These are phyloP conservation scores for Sisor rabdophorus DNA, from an alignment of 2,113 vertebrate genomes.

Conservation along the genomic window DNA sequence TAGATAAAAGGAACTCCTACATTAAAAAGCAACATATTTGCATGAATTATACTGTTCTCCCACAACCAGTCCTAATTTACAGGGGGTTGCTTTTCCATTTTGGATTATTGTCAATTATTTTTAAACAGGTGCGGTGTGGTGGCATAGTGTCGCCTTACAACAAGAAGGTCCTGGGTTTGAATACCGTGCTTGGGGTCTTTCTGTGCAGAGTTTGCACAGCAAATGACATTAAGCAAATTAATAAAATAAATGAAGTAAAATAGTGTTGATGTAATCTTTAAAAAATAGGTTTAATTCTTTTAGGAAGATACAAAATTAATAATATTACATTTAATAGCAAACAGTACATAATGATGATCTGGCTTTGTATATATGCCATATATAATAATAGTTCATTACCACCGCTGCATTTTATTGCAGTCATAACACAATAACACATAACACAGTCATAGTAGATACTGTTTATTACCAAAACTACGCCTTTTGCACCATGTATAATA, in stretches of 20 bases:
- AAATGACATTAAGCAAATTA: not conserved
- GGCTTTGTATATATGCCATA: not conserved
- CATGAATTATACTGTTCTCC: not conserved
- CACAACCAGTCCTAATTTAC: not conserved
- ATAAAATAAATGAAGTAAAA: not conserved
- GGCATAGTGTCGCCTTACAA: too few species aligned
- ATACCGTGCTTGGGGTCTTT: too few species aligned
- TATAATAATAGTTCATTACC: not conserved
- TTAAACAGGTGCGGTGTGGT: too few species aligned
- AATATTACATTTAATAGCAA: too few species aligned
- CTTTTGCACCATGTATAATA: not conserved
- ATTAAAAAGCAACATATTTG: not conserved
- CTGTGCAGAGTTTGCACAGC: too few species aligned
- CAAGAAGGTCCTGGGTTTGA: too few species aligned
- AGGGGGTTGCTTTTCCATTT: slow-evolving; percentile 11
- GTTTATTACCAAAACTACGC: not conserved
- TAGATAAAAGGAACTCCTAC: not conserved
- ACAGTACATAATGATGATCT: not conserved
- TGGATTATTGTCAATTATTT: not conserved
- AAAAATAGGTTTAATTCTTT: not conserved
- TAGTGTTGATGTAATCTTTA: not conserved
- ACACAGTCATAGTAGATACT: not conserved
- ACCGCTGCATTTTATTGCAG: not conserved
- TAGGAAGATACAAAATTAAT: too few species aligned
- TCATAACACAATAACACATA: not conserved